phyloP scores from a whole-genome alignment of 2,797 vertebrate genomes.

The Cryptoprocta ferox region DNA sequence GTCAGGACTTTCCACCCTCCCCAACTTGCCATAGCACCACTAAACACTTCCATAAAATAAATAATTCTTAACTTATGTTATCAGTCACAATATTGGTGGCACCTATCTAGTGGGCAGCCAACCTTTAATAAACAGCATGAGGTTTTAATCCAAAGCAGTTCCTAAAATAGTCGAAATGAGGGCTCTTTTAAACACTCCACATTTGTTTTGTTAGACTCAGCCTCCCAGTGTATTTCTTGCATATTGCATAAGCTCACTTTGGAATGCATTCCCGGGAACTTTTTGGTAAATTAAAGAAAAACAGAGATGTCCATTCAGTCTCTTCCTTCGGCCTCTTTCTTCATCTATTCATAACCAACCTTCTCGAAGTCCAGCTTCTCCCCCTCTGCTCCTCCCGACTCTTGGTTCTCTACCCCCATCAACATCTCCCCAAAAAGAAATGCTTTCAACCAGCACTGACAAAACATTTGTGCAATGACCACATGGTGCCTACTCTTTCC shows the following conservation, averaged over 20 bases:
- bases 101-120: not conserved
- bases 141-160: not conserved
- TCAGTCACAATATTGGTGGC: not conserved
- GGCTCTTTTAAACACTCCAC: not conserved
- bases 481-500: not conserved
- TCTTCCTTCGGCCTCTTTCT: not conserved
- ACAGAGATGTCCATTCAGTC: not conserved
- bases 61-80: not conserved
- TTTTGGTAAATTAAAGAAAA: conserved; percentile 36
- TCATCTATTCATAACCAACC: not conserved
- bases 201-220: conserved; percentile 2
- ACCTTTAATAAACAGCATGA: not conserved
- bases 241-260: not conserved
- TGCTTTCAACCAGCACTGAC: not conserved
- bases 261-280: not conserved
- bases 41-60: conserved; percentile 8
- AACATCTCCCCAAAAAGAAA: not conserved
- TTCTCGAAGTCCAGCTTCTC: not conserved
- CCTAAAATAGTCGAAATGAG: not conserved
- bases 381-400: not conserved
- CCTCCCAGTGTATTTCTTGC: not conserved
- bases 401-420: not conserved
- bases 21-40: not conserved
- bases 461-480: not conserved
- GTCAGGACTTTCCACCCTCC: not conserved